A percentile compares a stretch with the other conserved stretches of the same genome.
Evolutionary conservation across 1,140 invertebrate genomes (phyloP).

Genomic region (Procambarus clarkii): DNA sequence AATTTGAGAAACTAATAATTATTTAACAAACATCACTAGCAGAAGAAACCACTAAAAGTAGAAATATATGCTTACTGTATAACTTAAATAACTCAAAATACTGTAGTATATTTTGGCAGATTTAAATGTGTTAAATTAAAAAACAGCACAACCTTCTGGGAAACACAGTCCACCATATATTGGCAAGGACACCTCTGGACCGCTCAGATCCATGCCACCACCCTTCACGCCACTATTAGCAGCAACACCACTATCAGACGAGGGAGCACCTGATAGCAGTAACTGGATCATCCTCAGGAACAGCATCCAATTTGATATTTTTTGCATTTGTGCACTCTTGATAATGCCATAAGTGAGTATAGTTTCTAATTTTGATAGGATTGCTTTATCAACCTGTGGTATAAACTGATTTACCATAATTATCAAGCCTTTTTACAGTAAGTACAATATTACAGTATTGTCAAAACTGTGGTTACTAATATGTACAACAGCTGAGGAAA

Average conservation of each 20-base stretch:
- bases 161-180: background rate
- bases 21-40: background rate
- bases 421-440: no score
- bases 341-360: no score
- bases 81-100: background rate
- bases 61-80: background rate
- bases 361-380: no score
- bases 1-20: background rate
- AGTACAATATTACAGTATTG: no score
- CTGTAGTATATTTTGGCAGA: background rate
- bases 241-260: background rate
- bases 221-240: background rate
- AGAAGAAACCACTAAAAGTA: background rate
- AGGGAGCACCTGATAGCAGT: background rate
- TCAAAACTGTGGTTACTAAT: no score
- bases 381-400: no score
- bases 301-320: background rate
- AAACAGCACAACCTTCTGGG: background rate
- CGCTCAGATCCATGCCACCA: slow-evolving; percentile 6
- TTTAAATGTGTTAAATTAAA: background rate
- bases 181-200: background rate
- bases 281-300: background rate
- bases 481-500: background rate
- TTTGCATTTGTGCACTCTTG: no score
- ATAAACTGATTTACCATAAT: no score